These are phyloP conservation scores for Tachystola acroxantha DNA, from an alignment of 2,888 invertebrate species.

Conservation along the genomic window DNA sequence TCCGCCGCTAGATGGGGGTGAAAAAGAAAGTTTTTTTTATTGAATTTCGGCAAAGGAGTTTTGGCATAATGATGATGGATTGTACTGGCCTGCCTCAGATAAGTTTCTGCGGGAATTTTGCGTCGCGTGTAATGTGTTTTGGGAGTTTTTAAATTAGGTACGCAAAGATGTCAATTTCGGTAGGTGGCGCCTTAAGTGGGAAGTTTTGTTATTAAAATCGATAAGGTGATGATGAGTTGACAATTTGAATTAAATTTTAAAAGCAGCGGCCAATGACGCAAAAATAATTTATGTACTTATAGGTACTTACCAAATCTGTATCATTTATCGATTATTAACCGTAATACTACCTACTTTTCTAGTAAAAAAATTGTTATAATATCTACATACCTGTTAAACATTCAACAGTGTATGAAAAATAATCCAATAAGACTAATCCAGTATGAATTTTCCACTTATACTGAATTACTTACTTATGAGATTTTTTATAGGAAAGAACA, in stretches of 20 bases:
- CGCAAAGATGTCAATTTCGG: slow-evolving; percentile 37
- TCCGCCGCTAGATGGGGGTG: slow-evolving; percentile 69
- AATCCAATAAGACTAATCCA: too few relatives aligned
- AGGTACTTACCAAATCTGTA: too few relatives aligned
- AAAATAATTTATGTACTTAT: too few relatives aligned
- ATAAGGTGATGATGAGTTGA: neutral
- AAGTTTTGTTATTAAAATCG: slow-evolving; percentile 18
- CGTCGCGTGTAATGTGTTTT: slow-evolving; percentile 64
- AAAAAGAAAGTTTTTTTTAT: slow-evolving; percentile 64
- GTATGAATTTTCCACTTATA: too few relatives aligned
- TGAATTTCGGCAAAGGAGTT: slow-evolving; percentile 69
- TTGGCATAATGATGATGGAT: slow-evolving; percentile 76
- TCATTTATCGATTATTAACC: too few relatives aligned
- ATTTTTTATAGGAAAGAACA: too few relatives aligned
- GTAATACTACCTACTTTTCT: too few relatives aligned
- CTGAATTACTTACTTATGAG: too few relatives aligned
- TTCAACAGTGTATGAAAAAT: too few relatives aligned
- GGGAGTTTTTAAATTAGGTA: slow-evolving; percentile 58
- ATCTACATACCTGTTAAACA: too few relatives aligned
- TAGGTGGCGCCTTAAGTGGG: slow-evolving; percentile 13
- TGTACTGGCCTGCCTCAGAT: slow-evolving; percentile 68
- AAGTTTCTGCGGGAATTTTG: slow-evolving; percentile 65
- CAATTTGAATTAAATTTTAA: neutral
- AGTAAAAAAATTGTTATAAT: too few relatives aligned
- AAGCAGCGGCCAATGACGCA: too few relatives aligned